phyloP scores from a whole-genome alignment of 2,888 invertebrate species.

The Anodontia alba region DNA sequence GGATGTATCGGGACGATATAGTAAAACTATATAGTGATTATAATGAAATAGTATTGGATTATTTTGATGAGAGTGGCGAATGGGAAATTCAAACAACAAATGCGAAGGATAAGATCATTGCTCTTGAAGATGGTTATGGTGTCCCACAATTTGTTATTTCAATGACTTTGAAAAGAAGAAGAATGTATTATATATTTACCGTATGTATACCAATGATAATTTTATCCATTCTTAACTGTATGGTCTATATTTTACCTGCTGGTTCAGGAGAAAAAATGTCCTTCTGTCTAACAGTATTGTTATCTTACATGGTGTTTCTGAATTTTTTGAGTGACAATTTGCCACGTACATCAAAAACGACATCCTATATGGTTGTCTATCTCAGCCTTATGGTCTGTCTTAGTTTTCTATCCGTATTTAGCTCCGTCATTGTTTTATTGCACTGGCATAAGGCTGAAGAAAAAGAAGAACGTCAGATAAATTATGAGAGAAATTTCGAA shows the following conservation, averaged over 20 bases:
- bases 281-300: not conserved
- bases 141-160: not conserved
- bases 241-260: not conserved
- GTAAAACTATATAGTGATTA: not conserved
- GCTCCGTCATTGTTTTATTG: not conserved
- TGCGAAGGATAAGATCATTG: not conserved
- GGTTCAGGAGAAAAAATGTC: constrained; percentile 8
- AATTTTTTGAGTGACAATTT: not conserved
- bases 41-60: not conserved
- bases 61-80: not conserved
- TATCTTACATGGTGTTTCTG: not conserved
- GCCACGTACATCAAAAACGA: not conserved
- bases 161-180: not conserved
- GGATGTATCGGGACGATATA: not conserved
- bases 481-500: not conserved
- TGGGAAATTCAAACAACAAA: not conserved
- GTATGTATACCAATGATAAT: not conserved
- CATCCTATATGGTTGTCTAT: not conserved
- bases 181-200: not conserved
- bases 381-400: not conserved
- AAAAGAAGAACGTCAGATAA: not conserved
- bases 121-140: not conserved
- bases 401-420: not conserved
- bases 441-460: not conserved
- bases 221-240: not conserved